Conservation (phyloP, 2,797 vertebrate genomes). For the Tachyglossus aculeatus region DNA sequence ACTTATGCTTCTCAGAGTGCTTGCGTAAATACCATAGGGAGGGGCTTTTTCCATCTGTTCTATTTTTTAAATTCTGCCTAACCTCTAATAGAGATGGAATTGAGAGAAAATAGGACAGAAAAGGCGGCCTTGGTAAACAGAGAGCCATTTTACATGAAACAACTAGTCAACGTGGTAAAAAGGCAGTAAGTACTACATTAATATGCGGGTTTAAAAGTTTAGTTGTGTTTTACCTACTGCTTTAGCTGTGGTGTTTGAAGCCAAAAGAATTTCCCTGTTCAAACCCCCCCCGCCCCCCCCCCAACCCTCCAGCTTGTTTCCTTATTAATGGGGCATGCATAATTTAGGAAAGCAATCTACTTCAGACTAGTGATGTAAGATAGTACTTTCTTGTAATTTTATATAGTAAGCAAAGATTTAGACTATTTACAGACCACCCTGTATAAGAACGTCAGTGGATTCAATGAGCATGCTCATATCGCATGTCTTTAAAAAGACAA, state of each 20-base stretch:
- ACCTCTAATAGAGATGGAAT: no score
- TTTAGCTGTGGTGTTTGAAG: background rate
- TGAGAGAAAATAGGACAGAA: no score
- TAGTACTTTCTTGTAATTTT: conserved; percentile 60
- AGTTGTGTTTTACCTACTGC: background rate
- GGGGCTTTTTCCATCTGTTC: no score
- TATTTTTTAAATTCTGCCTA: no score
- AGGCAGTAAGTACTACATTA: no score
- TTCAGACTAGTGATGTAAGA: conserved; percentile 49
- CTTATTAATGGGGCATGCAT: conserved; percentile 15
- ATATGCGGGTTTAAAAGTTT: background rate
- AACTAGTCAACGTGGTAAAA: no score
- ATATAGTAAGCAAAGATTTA: conserved; percentile 68
- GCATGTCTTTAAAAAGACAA: conserved; percentile 60
- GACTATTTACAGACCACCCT: conserved; percentile 73
- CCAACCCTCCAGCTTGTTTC: no score
- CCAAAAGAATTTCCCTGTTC: background rate
- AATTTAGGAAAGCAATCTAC: conserved; percentile 44
- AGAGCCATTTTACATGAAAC: no score
- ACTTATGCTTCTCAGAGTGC: no score
- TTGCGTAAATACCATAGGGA: no score
- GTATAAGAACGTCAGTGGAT: conserved; percentile 63
- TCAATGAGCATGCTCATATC: conserved; percentile 63
- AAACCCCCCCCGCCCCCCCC: no score
- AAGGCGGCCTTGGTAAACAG: no score